phyloP scores from a whole-genome alignment of 2,113 vertebrate genomes.

The Myiopsitta monachus region DNA sequence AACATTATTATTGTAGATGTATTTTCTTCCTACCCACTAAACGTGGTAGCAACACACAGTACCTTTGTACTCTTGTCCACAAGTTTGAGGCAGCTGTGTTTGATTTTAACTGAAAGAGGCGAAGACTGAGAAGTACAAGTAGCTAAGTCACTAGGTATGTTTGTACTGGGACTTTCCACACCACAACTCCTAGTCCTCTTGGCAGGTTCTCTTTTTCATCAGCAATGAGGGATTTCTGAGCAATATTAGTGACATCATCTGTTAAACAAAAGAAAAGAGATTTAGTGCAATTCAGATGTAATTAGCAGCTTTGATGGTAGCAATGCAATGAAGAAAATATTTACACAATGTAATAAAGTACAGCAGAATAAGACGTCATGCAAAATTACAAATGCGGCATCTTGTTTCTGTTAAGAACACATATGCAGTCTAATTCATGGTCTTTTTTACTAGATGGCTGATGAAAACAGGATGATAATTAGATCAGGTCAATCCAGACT shows the following conservation, averaged over 20 bases:
- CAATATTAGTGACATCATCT: constrained; percentile 39
- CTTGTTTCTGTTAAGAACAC: background rate
- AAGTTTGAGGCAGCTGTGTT: background rate
- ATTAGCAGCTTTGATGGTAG: background rate
- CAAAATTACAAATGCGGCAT: background rate
- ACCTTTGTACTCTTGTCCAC: constrained; percentile 16
- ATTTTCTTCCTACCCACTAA: background rate
- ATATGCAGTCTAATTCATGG: background rate
- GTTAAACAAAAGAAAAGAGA: background rate
- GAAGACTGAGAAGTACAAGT: background rate
- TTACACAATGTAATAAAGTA: background rate
- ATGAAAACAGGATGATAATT: background rate
- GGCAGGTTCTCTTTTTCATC: background rate
- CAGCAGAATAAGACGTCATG: background rate
- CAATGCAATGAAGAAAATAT: background rate
- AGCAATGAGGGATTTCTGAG: background rate
- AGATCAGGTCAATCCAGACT: background rate
- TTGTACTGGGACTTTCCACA: background rate
- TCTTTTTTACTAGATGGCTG: background rate
- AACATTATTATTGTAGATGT: background rate
- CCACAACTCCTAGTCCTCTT: background rate
- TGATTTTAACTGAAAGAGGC: background rate
- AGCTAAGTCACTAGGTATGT: background rate
- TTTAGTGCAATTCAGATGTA: background rate
- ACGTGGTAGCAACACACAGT: background rate